A percentile compares a stretch with the other conserved stretches of the same genome.
Conservation (phyloP, 2,888 invertebrate species). For the Deilephila porcellus region DNA sequence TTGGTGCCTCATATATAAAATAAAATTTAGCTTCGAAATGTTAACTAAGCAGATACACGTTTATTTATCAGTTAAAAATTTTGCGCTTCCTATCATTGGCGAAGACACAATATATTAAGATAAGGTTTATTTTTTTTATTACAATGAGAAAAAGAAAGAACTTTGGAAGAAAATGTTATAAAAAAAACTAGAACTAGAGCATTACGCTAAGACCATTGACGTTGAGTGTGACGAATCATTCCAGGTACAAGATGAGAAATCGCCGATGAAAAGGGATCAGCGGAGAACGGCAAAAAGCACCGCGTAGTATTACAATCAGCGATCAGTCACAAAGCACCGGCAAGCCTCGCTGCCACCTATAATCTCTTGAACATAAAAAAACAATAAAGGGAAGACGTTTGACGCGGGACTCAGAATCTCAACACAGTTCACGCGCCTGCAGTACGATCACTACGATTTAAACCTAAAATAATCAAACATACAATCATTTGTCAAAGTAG, state of each 20-base stretch:
- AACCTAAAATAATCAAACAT: not conserved
- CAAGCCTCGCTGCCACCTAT: slow-evolving; percentile 37
- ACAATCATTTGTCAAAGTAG: no score
- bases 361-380: slow-evolving; percentile 58
- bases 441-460: slow-evolving; percentile 37
- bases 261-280: slow-evolving; percentile 22
- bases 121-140: no score
- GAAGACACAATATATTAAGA: no score
- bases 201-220: not conserved
- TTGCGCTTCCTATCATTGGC: no score
- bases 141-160: no score
- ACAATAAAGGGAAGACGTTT: slow-evolving; percentile 70
- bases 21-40: no score
- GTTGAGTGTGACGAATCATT: slow-evolving; percentile 28
- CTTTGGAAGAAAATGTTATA: not conserved
- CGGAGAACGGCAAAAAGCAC: slow-evolving; percentile 18
- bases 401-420: slow-evolving; percentile 50
- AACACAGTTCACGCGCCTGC: slow-evolving; percentile 31
- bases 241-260: slow-evolving; percentile 29
- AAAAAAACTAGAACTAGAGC: not conserved
- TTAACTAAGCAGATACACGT: no score
- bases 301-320: slow-evolving; percentile 29
- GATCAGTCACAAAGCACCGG: slow-evolving; percentile 43
- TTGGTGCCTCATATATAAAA: no score
- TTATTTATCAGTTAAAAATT: no score